Conservation (phyloP, 23 tunicate species). For the Diplosoma virens region DNA sequence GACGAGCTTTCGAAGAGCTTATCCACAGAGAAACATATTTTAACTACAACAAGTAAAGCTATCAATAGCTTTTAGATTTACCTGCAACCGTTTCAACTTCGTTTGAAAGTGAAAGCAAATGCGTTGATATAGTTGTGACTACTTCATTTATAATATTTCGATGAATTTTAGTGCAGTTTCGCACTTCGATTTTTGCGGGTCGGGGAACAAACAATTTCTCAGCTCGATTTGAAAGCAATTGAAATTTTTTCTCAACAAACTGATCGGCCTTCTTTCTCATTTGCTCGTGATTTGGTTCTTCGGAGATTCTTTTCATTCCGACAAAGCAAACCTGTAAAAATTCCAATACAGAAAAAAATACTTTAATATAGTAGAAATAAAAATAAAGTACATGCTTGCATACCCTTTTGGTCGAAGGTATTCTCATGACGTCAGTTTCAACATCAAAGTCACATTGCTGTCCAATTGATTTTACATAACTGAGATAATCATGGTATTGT, state of each 20-base stretch:
- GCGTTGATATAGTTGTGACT: conserved; percentile 32
- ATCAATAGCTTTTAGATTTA: neutral
- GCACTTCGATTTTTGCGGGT: conserved; percentile 48
- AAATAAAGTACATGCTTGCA: too few species aligned
- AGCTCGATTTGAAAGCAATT: neutral
- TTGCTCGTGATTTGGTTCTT: conserved; percentile 16
- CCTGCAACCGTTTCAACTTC: neutral
- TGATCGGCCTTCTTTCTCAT: conserved; percentile 8
- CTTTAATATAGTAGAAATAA: neutral
- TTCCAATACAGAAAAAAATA: neutral
- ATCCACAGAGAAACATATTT: too few species aligned
- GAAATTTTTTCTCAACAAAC: conserved; percentile 25
- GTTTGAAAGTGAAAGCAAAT: conserved; percentile 5
- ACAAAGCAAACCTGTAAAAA: conserved; percentile 81
- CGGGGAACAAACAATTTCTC: conserved; percentile 48
- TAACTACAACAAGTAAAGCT: too few species aligned
- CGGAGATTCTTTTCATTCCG: conserved; percentile 45
- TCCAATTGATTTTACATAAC: conserved; percentile 54
- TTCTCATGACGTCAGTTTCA: conserved; percentile 88
- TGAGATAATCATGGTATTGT: conserved; percentile 77
- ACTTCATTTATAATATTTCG: conserved; percentile 31
- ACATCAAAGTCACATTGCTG: conserved; percentile 60
- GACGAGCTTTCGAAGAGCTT: too few species aligned
- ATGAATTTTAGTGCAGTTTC: conserved; percentile 84
- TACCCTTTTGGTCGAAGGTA: conserved; percentile 95